A percentile compares a stretch with the other conserved stretches of the same genome.
Evolutionary conservation across 1,140 invertebrate species (phyloP).

Genomic region (honey bee (Apis mellifera)): DNA sequence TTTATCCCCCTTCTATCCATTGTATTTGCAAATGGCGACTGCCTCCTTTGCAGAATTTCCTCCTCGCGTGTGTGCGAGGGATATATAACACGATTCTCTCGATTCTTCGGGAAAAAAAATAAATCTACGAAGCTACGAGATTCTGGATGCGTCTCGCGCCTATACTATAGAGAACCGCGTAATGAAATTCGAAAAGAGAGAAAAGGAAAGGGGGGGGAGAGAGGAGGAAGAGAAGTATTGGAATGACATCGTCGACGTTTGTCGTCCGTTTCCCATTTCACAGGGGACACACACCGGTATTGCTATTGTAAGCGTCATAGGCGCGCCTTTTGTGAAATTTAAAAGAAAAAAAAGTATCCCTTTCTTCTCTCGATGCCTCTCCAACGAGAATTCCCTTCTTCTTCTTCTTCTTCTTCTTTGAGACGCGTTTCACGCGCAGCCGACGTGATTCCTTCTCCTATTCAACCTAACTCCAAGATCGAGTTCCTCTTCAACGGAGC

Average conservation of each 20-base stretch:
- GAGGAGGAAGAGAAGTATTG: no score
- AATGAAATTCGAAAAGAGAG: not conserved
- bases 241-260: no score
- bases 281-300: not conserved
- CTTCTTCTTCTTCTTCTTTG: not conserved
- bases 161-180: not conserved
- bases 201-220: no score
- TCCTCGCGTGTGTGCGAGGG: not conserved
- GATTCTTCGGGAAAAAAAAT: not conserved
- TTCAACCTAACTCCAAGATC: not conserved
- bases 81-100: no score
- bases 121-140: not conserved
- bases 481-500: not conserved
- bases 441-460: not conserved
- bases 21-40: conserved; percentile 37
- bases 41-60: conserved; percentile 2
- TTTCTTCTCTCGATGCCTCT: not conserved
- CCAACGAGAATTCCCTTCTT: not conserved
- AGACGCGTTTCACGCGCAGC: not conserved
- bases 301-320: not conserved
- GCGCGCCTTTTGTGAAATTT: not conserved
- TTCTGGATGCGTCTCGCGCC: not conserved
- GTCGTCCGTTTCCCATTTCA: not conserved
- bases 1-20: no score
- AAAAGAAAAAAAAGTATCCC: not conserved